Conservation (phyloP, 2,113 vertebrate species). For the Poeciliopsis prolifica region DNA sequence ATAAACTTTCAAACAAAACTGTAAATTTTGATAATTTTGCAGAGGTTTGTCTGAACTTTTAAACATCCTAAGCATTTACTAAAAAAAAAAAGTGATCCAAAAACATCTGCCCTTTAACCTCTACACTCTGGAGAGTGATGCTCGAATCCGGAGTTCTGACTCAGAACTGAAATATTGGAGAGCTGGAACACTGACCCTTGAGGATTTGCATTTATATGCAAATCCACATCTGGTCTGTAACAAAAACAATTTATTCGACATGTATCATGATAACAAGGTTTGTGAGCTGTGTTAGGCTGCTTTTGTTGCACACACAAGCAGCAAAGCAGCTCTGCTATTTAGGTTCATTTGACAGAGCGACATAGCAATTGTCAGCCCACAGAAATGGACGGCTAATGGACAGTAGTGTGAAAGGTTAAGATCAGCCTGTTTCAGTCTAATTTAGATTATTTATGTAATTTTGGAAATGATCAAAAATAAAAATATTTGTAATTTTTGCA, state of each 20-base stretch:
- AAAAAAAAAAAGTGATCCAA: slow-evolving; percentile 37
- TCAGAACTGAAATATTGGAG: slow-evolving; percentile 59
- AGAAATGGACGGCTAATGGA: slow-evolving; percentile 27
- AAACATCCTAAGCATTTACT: slow-evolving; percentile 35
- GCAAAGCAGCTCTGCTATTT: slow-evolving; percentile 29
- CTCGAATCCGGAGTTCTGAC: slow-evolving; percentile 46
- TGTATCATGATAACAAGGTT: slow-evolving; percentile 63
- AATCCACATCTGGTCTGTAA: slow-evolving; percentile 64
- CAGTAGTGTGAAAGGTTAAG: slow-evolving; percentile 21
- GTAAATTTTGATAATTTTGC: slow-evolving; percentile 50
- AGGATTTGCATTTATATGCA: slow-evolving; percentile 71
- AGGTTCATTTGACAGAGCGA: slow-evolving; percentile 29
- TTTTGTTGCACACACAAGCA: slow-evolving; percentile 45
- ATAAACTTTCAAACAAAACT: slow-evolving; percentile 46
- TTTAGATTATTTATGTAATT: neutral
- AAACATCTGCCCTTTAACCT: slow-evolving; percentile 52
- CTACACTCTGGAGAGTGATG: slow-evolving; percentile 23
- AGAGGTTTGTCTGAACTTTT: slow-evolving; percentile 25
- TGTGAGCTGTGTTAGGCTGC: slow-evolving; percentile 46
- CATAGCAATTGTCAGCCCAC: slow-evolving; percentile 32
- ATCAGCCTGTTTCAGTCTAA: neutral
- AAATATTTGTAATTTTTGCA: neutral
- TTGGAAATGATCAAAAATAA: neutral
- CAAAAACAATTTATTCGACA: slow-evolving; percentile 66
- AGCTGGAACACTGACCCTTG: slow-evolving; percentile 55